Evolutionary conservation across 1,140 invertebrate species (phyloP), one percentile per base, ranked within the genome.

Genomic region (Procambarus virginalis): DNA sequence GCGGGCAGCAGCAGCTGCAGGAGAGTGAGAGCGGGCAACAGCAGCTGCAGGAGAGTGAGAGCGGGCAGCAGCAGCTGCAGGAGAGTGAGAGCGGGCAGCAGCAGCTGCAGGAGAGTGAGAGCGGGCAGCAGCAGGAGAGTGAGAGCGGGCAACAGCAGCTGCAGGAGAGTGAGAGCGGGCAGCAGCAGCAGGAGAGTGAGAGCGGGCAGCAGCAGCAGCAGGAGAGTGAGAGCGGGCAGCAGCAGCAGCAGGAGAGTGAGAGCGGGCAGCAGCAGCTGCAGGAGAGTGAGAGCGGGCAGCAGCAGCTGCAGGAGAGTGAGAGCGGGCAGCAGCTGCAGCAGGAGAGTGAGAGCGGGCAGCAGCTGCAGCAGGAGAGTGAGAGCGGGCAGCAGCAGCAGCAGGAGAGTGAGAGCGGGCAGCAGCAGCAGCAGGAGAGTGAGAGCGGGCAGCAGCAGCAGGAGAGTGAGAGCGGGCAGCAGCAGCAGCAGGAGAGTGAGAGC

Each of bases 241-340:
- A 70, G n/a, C n/a, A n/a, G 17, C 68, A 70, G 68, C 68, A 70
- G 34, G 34, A 34, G 68, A 70, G 68, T 34, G 9, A 22, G n/a
- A 22, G 68, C 20, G n/a, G 22, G 17, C 10, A 34, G 10, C 68
- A 73, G 22, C 22, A 73, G n/a, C n/a, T n/a, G 75, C 75, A 76
- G 70, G 75, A 48, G 46, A 5, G n/a, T n/a, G 49, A n/a, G 75
- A 17, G 34, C 2, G 46, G 34, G 76, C 45, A 78, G 76, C 60
- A 49, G 76, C 68, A 73, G 64, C 17, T 51, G 64, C 64, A 68
- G 34, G 70, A 81, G 80, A 22, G 80, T 22, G 80, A 68, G 80
- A 82, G 80, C n/a, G 80, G 51, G 80, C 60, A 58, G 55, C 64
- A 68, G 17, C 17, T n/a, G n/a, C n/a, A n/a, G n/a, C n/a, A n/a